Conservation (phyloP, 1,140 invertebrate species). For the Macrostomum lignano region DNA sequence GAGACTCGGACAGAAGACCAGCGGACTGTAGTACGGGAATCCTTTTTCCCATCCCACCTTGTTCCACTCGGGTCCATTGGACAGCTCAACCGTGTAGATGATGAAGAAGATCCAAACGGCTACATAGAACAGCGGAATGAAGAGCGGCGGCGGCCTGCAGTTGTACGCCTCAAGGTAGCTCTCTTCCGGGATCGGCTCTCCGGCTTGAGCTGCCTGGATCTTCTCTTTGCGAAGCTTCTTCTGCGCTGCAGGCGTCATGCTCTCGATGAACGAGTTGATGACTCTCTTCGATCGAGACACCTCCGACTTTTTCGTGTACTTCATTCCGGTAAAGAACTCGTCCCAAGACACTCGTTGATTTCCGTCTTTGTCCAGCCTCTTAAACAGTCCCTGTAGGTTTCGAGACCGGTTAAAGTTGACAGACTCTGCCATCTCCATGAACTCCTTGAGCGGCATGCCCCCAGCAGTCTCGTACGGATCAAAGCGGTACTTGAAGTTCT, state of each 20-base stretch:
- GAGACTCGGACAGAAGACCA: slow-evolving; percentile 63
- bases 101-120: too few relatives aligned
- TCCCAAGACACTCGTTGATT: neutral
- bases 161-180: slow-evolving; percentile 53
- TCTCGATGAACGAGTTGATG: too few relatives aligned
- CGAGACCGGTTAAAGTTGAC: neutral
- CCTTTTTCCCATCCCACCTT: too few relatives aligned
- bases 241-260: neutral
- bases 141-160: slow-evolving; percentile 51
- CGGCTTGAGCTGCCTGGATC: neutral
- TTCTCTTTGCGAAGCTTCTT: neutral
- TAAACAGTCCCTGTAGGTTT: neutral
- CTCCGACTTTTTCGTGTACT: neutral
- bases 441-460: neutral
- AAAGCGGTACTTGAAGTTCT: neutral
- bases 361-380: slow-evolving; percentile 1
- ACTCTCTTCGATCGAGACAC: neutral
- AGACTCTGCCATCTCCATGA: neutral
- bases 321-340: neutral
- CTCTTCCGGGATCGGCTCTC: slow-evolving; percentile 10
- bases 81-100: too few relatives aligned
- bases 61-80: too few relatives aligned
- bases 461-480: neutral
- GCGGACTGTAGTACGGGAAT: slow-evolving; percentile 5
- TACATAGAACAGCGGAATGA: slow-evolving; percentile 38